phyloP scores from a whole-genome alignment of 2,888 invertebrate genomes.

The Notodonta ziczac region DNA sequence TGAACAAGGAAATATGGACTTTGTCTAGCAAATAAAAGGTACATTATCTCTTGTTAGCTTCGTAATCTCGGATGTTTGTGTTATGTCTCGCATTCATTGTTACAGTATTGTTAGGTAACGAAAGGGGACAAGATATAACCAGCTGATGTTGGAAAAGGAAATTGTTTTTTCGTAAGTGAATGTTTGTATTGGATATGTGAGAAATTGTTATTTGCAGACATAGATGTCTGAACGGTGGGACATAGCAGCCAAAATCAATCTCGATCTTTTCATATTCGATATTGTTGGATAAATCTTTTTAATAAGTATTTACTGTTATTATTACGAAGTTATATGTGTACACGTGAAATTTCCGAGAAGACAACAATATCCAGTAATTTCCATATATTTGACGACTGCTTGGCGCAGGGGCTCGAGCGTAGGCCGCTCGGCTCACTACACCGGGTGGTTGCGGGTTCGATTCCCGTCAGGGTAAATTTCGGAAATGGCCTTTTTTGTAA shows the following conservation, averaged over 20 bases:
- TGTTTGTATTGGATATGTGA: slow-evolving; percentile 5
- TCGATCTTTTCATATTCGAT: neutral
- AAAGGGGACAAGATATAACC: slow-evolving; percentile 34
- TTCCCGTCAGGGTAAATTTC: too few species aligned
- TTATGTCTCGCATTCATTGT: slow-evolving; percentile 37
- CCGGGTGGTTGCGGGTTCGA: too few species aligned
- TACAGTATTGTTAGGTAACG: slow-evolving; percentile 34
- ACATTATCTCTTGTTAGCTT: slow-evolving; percentile 10
- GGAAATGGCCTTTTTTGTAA: too few species aligned
- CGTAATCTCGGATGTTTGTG: slow-evolving; percentile 34
- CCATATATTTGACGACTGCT: too few species aligned
- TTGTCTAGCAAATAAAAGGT: slow-evolving; percentile 11
- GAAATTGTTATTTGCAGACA: slow-evolving; percentile 4
- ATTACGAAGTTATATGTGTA: too few species aligned
- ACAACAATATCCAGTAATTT: too few species aligned
- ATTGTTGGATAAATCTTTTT: neutral
- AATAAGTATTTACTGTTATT: too few species aligned
- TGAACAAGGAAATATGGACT: slow-evolving; percentile 16
- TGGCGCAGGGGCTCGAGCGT: too few species aligned
- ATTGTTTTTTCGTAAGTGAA: slow-evolving; percentile 11
- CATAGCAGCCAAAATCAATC: neutral
- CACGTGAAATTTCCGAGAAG: too few species aligned
- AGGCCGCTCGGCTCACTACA: too few species aligned
- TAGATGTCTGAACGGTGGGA: neutral
- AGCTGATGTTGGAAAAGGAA: slow-evolving; percentile 14